These are phyloP conservation scores for Hydrolagus colliei DNA, from an alignment of 2,797 vertebrate genomes.

Conservation along the genomic window DNA sequence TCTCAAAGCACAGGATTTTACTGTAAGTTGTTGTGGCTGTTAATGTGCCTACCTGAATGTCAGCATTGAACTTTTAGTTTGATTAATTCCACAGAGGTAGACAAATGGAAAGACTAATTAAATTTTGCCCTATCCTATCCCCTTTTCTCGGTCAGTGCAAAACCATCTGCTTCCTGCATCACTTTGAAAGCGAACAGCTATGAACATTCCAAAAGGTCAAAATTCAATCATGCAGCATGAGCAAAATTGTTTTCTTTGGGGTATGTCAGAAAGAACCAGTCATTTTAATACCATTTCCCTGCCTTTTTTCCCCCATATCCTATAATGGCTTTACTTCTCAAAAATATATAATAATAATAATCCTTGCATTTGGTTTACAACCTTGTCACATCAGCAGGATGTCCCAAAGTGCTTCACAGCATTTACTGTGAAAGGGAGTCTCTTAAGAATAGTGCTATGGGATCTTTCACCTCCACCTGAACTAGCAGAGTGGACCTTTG, in stretches of 20 bases:
- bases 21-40: not conserved
- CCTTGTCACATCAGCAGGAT: too few species aligned
- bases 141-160: not conserved
- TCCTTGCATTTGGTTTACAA: too few species aligned
- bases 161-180: not conserved
- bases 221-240: not conserved
- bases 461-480: too few species aligned
- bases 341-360: too few species aligned
- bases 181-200: not conserved
- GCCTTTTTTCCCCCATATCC: too few species aligned
- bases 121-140: too few species aligned
- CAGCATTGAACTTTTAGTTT: conserved; percentile 6
- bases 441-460: too few species aligned
- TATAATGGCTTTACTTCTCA: too few species aligned
- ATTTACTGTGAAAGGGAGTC: too few species aligned
- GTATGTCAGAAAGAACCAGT: not conserved
- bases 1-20: not conserved
- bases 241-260: not conserved
- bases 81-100: not conserved
- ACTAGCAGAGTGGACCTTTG: too few species aligned
- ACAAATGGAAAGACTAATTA: not conserved
- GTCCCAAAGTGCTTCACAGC: too few species aligned
- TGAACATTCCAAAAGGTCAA: conserved; percentile 1
- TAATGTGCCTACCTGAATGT: not conserved
- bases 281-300: too few species aligned